Conservation (phyloP, 2,113 vertebrate genomes). For the Trinectes maculatus region DNA sequence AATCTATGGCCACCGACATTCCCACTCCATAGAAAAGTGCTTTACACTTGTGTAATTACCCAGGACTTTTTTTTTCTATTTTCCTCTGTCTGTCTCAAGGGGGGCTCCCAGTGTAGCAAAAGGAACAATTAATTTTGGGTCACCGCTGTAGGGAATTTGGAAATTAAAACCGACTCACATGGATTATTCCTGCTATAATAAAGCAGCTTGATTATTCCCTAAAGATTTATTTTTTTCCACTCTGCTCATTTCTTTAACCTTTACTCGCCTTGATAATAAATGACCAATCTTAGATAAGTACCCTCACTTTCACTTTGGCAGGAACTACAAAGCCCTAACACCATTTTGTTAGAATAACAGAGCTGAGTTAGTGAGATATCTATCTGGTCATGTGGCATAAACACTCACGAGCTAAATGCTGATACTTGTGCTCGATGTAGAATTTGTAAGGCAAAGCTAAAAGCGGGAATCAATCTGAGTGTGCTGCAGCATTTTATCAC, state of each 20-base stretch:
- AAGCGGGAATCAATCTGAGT: neutral
- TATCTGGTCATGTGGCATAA: too few species aligned
- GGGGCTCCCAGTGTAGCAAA: conserved; percentile 71
- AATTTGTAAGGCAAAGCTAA: conserved; percentile 1
- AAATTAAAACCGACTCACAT: conserved; percentile 78
- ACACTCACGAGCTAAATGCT: too few species aligned
- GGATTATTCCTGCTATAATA: conserved; percentile 76
- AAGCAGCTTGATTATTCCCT: conserved; percentile 72
- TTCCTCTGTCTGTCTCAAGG: conserved; percentile 68
- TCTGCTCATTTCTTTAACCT: conserved; percentile 68
- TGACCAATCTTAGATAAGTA: conserved; percentile 35
- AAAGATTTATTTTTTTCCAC: conserved; percentile 32
- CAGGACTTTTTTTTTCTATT: conserved; percentile 34
- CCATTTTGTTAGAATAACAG: neutral
- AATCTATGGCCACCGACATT: conserved; percentile 57
- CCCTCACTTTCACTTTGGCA: neutral
- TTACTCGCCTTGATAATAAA: conserved; percentile 56
- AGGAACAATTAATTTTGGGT: conserved; percentile 82
- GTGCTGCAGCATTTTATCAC: conserved; percentile 20
- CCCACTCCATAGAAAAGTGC: conserved; percentile 58
- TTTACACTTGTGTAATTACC: conserved; percentile 75
- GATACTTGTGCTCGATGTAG: neutral
- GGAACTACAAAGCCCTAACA: neutral
- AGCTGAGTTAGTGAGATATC: neutral
- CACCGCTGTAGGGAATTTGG: conserved; percentile 74